phyloP scores from a whole-genome alignment of 2,113 vertebrate species.

The Lipophrys pholis region DNA sequence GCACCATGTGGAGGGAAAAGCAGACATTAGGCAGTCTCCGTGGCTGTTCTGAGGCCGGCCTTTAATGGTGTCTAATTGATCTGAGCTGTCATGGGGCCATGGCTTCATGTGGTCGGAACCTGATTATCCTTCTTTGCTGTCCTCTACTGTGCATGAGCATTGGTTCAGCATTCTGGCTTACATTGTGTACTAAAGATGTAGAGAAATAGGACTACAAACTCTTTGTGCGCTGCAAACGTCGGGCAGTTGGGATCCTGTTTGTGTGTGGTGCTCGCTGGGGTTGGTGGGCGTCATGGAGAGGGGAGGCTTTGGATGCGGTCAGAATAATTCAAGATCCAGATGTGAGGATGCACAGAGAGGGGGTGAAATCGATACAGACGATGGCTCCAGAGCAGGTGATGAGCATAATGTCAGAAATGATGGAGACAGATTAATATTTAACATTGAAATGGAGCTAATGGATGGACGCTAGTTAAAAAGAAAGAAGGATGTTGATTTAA shows the following conservation, averaged over 20 bases:
- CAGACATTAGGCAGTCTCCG: conserved; percentile 68
- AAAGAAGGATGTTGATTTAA: conserved; percentile 26
- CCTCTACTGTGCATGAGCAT: conserved; percentile 22
- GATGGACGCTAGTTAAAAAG: conserved; percentile 49
- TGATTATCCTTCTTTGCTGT: conserved; percentile 63
- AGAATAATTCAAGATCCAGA: conserved; percentile 70
- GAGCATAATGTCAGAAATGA: conserved; percentile 55
- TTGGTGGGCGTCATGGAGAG: not conserved
- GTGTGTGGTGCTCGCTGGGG: not conserved
- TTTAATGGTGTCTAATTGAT: conserved; percentile 80
- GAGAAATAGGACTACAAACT: conserved; percentile 33
- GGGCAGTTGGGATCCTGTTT: conserved; percentile 28
- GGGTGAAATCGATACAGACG: conserved; percentile 59
- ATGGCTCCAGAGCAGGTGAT: conserved; percentile 58
- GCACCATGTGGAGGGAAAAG: conserved; percentile 60
- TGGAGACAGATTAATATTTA: conserved; percentile 58
- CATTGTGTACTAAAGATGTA: conserved; percentile 22
- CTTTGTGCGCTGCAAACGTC: conserved; percentile 10
- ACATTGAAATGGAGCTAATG: conserved; percentile 53
- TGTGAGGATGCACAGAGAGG: conserved; percentile 42
- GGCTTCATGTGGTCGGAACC: conserved; percentile 57
- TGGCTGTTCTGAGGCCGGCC: conserved; percentile 68
- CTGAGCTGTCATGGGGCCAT: conserved; percentile 62
- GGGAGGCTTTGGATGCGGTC: conserved; percentile 27
- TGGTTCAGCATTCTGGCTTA: conserved; percentile 36